Evolutionary conservation across 2,113 vertebrate genomes (phyloP), one percentile per base, ranked within the genome.

Genomic region (Varanus salvator): DNA sequence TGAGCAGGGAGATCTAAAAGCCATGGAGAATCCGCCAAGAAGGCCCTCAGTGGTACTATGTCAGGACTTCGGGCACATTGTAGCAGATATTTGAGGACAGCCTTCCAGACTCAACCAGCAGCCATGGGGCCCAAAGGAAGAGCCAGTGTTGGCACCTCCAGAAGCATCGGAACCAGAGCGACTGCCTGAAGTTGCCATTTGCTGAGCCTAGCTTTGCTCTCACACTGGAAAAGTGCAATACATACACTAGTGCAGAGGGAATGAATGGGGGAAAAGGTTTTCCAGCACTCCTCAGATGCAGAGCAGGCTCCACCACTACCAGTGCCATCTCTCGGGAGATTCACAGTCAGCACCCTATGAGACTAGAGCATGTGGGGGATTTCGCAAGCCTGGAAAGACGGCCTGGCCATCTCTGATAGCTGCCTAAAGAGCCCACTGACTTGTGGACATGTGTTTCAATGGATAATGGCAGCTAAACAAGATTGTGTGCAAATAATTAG

Each of bases 401-500:
- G 7, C 1, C 0, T 0, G 29, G 6, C 52, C 85, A n/a, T 31
- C 11, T n/a, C 4, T 87, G 29, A 66, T 77, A 85, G 7, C 25
- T 80, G 68, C 84, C 91, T 85, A 89, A 95, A 90, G 93, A 78
- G 29, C 60, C 92, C 88, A 71, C 38, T 80, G 81, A 89, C 80
- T 17, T 91, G 72, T 87, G 34, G 90, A 81, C 66, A 72, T 12
- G 12, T 23, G 93, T 87, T 93, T 91, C 83, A 85, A 64, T 89
- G 80, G 92, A 29, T 87, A 78, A 90, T 25, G 8, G 71, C 74
- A 91, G 64, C 90, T 89, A 87, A 90, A 93, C 27, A 94, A 94
- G 84, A 29, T 90, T 82, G 4, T 72, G 80, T 66, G 88, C 27
- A 94, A 87, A 94, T 93, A 92, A 95, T 93, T 74, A 94, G 90